Evolutionary conservation across 2,113 vertebrate species (phyloP).

Genomic region (Mormyrus iriodes): DNA sequence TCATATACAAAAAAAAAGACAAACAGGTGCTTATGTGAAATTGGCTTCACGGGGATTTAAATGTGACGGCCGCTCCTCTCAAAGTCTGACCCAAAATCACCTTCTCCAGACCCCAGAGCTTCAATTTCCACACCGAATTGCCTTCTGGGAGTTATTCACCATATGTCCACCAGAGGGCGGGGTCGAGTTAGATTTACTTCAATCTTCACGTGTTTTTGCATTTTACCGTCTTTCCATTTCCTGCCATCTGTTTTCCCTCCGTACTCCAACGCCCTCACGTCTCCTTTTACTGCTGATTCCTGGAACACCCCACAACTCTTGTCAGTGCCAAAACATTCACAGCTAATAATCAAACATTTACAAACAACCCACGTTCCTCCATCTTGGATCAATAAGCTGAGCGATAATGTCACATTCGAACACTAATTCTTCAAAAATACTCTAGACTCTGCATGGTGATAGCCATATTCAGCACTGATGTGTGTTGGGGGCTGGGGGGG

Average conservation of each 20-base stretch:
- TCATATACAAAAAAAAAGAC: slow-evolving; percentile 54
- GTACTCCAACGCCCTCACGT: slow-evolving; percentile 43
- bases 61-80: slow-evolving; percentile 18
- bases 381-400: not conserved
- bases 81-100: not conserved
- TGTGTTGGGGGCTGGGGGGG: not conserved
- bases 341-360: not conserved
- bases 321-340: slow-evolving; percentile 6
- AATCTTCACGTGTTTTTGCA: not conserved
- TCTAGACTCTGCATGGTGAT: not conserved
- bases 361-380: slow-evolving; percentile 19
- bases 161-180: slow-evolving; percentile 52
- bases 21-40: slow-evolving; percentile 41
- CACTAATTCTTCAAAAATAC: not conserved
- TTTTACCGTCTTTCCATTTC: slow-evolving; percentile 29
- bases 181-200: slow-evolving; percentile 26
- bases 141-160: slow-evolving; percentile 27
- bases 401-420: not conserved
- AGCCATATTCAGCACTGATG: not conserved
- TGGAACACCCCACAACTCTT: not conserved
- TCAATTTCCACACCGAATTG: not conserved
- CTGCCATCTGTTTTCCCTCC: slow-evolving; percentile 35
- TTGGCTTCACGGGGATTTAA: slow-evolving; percentile 49
- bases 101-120: not conserved
- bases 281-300: slow-evolving; percentile 55